These are phyloP conservation scores for Butorides virescens DNA, from an alignment of 2,113 vertebrate species.

Conservation along the genomic window DNA sequence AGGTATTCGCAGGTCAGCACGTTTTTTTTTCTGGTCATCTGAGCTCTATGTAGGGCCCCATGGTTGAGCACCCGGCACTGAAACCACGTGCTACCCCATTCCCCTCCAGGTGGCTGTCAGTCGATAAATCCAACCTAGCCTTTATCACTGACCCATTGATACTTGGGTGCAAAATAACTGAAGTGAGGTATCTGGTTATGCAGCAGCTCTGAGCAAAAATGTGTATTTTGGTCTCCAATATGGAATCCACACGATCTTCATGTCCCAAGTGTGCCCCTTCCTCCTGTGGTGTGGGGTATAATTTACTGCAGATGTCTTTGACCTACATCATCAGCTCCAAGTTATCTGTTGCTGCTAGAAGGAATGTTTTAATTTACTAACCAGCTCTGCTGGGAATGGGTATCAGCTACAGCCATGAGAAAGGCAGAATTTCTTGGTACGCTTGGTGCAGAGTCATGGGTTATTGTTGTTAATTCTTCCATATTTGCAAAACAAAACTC, in stretches of 20 bases:
- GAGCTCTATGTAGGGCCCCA: rapidly evolving
- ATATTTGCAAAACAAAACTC: not conserved
- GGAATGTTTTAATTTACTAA: constrained; percentile 52
- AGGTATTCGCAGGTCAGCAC: not conserved
- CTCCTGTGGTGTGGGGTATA: not conserved
- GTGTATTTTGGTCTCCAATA: not conserved
- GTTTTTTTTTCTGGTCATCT: not conserved
- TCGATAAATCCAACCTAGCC: not conserved
- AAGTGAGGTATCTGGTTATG: not conserved
- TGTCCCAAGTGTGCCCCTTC: not conserved
- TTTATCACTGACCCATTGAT: not conserved
- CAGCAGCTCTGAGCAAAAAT: not conserved
- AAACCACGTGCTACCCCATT: not conserved
- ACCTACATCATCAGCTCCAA: constrained; percentile 36
- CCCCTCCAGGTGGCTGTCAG: not conserved
- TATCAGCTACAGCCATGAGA: not conserved
- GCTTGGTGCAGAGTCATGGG: not conserved
- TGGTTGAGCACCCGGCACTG: not conserved
- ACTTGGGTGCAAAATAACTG: not conserved
- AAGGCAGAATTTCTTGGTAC: not conserved
- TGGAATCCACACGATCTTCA: not conserved
- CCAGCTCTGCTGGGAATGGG: constrained; percentile 9
- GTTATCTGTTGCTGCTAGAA: constrained; percentile 38
- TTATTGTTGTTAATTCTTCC: not conserved
- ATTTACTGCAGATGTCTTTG: constrained; percentile 42